These are phyloP conservation scores for Hermetia illucens DNA, from an alignment of 1,140 invertebrate genomes.

Conservation along the genomic window DNA sequence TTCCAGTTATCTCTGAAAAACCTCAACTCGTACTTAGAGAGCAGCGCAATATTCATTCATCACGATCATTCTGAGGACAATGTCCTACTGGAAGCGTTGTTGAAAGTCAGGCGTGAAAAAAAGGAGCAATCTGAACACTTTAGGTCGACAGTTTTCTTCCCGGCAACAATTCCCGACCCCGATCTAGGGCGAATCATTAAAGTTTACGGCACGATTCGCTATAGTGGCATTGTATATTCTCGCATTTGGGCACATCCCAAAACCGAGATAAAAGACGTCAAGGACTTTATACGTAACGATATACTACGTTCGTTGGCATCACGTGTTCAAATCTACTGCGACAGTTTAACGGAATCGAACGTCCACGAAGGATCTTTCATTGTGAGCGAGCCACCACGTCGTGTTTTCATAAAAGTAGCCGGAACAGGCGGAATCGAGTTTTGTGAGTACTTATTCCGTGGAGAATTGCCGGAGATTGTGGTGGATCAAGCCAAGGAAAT, in stretches of 20 bases:
- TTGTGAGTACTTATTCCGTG: constrained; percentile 26
- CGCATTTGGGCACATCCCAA: constrained; percentile 20
- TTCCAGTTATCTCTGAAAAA: constrained; percentile 15
- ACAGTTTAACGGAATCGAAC: constrained; percentile 24
- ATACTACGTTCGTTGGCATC: constrained; percentile 23
- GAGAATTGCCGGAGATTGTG: constrained; percentile 22
- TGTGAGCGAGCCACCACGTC: constrained; percentile 22
- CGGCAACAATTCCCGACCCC: constrained; percentile 18
- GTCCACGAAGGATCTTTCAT: constrained; percentile 17
- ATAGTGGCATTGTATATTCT: constrained; percentile 20
- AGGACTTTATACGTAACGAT: constrained; percentile 23
- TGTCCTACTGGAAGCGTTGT: constrained; percentile 18
- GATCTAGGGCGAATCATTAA: constrained; percentile 12
- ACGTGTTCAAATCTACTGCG: constrained; percentile 27
- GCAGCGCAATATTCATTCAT: constrained; percentile 24
- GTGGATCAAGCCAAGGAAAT: constrained; percentile 25
- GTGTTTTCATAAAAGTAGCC: constrained; percentile 18
- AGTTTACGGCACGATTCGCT: constrained; percentile 18
- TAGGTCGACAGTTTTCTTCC: constrained; percentile 19
- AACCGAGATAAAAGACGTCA: constrained; percentile 21
- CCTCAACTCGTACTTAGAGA: constrained; percentile 17
- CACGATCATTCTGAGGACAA: constrained; percentile 21
- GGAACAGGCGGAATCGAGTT: constrained; percentile 16
- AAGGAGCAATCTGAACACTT: constrained; percentile 3
- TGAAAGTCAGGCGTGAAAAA: constrained; percentile 16